Base-by-base conservation (phyloP, 2,113 vertebrate genomes). In the Brachyhypopomus occidentalis region DNA sequence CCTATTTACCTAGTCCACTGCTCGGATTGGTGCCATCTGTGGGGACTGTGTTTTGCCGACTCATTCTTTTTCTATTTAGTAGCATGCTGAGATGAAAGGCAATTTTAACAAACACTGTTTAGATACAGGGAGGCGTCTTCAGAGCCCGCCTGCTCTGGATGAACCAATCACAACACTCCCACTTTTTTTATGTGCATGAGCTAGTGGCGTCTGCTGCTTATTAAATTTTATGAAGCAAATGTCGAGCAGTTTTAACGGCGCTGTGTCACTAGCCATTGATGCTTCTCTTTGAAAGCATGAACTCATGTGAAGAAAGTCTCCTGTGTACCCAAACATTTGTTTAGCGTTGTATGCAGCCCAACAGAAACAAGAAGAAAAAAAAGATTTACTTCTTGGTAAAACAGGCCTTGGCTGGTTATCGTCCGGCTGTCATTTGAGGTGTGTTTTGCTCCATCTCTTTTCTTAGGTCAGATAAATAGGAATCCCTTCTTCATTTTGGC, bases 201-300 rank as follows among this genome's bases (percentile, higher is more conserved):
- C 78, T 45, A 80, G 74, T 25, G n/a, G 22, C 73, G 64, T 81
- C 82, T 88, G 80, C 76, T 20, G 56, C 80, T 81, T 82, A 83
- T 86, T 79, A 87, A 78, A 36, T 79, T 87, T 88, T 84, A 88
- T 69, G 77, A 72, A 71, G 84, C 77, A 87, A 84, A 85, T 71
- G 80, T 52, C 5, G 23, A 71, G 62, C 17, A 76, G 80, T 87
- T 87, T 88, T 78, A 87, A 88, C 84, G 85, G 25, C 11, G 55
- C 48, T 78, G 67, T 16, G 45, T 74, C 5, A 62, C 62, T 8
- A 70, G 71, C 70, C 60, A 8, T 34, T 45, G 16, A 59, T n/a
- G 20, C 27, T 75, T 25, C 55, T 52, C 75, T 86, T 85, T 87
- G 70, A 84, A 77, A 25, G 14, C 9, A 48, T 27, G 55, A 30